These are phyloP conservation scores for Cathartes aura DNA, from an alignment of 2,113 vertebrate genomes.

Conservation along the genomic window DNA sequence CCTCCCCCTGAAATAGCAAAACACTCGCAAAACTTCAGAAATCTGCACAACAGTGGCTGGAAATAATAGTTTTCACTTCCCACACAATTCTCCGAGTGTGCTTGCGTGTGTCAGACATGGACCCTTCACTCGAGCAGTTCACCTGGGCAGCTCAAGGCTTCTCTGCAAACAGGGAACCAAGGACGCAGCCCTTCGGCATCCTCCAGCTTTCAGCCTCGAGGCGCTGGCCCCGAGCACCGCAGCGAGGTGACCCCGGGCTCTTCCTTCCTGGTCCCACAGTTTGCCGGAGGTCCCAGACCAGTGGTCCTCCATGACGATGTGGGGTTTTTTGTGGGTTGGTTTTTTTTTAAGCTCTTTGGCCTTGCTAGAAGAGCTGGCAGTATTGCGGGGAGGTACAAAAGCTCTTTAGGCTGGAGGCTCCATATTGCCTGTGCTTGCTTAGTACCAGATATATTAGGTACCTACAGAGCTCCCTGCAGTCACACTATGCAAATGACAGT, in stretches of 20 bases:
- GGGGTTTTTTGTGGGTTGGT: not conserved
- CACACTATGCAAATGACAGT: rapidly evolving
- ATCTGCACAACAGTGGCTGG: not conserved
- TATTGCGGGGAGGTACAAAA: not conserved
- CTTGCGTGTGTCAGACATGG: not conserved
- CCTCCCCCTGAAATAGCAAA: no score
- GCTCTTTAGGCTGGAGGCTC: not conserved
- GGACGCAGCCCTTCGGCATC: not conserved
- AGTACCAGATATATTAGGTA: rapidly evolving
- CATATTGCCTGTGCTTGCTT: rapidly evolving
- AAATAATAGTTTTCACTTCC: not conserved
- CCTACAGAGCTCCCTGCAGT: not conserved
- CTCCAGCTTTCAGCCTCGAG: not conserved
- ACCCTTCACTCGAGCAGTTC: not conserved
- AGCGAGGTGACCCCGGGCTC: not conserved
- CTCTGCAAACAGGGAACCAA: no score
- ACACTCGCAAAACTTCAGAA: not conserved
- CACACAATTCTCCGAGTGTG: rapidly evolving
- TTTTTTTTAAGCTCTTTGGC: not conserved
- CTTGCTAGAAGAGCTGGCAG: not conserved
- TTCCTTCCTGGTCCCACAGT: not conserved
- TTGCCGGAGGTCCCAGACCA: not conserved
- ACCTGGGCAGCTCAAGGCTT: not conserved
- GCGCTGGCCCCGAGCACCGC: rapidly evolving
- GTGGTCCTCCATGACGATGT: not conserved